Evolutionary conservation across 2,113 vertebrate species (phyloP), one percentile per base, ranked within the genome.

Genomic region (Nesogale talazaci): DNA sequence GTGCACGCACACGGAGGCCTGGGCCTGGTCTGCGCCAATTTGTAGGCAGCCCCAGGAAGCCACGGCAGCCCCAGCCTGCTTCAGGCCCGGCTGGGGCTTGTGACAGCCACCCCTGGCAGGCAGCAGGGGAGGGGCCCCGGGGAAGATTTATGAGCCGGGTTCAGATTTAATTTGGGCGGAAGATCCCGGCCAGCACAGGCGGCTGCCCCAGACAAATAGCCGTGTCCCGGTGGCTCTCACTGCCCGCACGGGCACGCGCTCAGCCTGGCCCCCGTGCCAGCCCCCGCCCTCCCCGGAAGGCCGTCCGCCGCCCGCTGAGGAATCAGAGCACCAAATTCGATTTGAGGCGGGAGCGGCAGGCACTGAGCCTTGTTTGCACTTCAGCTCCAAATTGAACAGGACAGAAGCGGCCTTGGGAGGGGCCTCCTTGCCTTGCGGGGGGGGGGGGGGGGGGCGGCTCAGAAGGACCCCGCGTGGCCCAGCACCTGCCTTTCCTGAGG

Each of bases 161-260:
- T 95, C 92, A 96, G 96, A 97, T 97, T 97, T 96, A 95, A 97
- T 97, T 97, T 97, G 97, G 93, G 95, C 85, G 95, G 94, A 94
- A 95, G 96, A 93, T 93, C 94, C 94, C 91, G 2, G 91, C 94
- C 92, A 86, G 92, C 93, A 29, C 1, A 59, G 92, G 93, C 1
- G 79, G 91, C 96, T 69, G 91, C 94, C 95, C 90, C 94, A 95
- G 97, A 96, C 93, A 83, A 93, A 94, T 87, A 90, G 97, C 94
- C 94, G 79, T 27, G 9, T 93, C 85, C 82, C 89, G 59, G 74
- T 86, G 7, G 72, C 59, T 85, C 57, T 81, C 22, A 2, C n/a
- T 9, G 17, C 70, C 36, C 57, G 63, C 74, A 40, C 0, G 0
- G 1, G 14, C 46, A 40, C 0, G 0, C 1, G 14, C 46, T 17